Evolutionary conservation across 2,888 invertebrate genomes (phyloP), one percentile per base, ranked within the genome.

Genomic region (Platypus cylindrus): DNA sequence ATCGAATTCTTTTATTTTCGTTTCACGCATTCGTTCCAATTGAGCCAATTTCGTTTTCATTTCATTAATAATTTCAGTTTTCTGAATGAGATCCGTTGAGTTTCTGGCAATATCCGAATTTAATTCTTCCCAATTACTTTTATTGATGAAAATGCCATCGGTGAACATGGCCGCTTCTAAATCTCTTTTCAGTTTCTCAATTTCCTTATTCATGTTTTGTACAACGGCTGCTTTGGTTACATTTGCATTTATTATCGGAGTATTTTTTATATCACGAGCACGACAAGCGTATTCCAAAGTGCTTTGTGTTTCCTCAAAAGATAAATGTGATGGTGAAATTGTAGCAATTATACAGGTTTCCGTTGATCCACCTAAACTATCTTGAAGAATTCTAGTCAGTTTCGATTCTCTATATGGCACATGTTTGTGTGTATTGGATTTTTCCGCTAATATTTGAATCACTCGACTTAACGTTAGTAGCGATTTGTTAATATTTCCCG

Each of bases 291-390:
- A 98, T 50, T 97, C 95, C 39, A 98, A 60, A 0, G 97, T 97
- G 48, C 87, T 93, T 36, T 93, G 63, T 0, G 95, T 94, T 62
- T 97, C 97, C 51, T 95, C 94, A 13, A 86, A 58, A 58, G 89
- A 90, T 43, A 75, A 73, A 44, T 78, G 75, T 0, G 90, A 83
- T 0, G 95, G 93, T 0, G 93, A 93, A 25, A 97, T 73, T 2
- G 95, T 97, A 1, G 95, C 95, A 45, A 98, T 95, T 46, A 98
- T 90, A 0, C 91, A 90, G 0, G 97, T 98, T 63, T 95, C 95
- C 0, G 97, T 95, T 16, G 85, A 73, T 0, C 97, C 97, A 13
- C 97, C 97, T 3, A 98, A 70, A 2, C 94, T 94, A 54, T 98
- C 97, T 66, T 93, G 91, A 0, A 98, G 66, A 38, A 98, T 72